A percentile compares a stretch with the other conserved stretches of the same genome.
Conservation (phyloP, 2,113 vertebrate species). For the Ailuropoda melanoleuca region DNA sequence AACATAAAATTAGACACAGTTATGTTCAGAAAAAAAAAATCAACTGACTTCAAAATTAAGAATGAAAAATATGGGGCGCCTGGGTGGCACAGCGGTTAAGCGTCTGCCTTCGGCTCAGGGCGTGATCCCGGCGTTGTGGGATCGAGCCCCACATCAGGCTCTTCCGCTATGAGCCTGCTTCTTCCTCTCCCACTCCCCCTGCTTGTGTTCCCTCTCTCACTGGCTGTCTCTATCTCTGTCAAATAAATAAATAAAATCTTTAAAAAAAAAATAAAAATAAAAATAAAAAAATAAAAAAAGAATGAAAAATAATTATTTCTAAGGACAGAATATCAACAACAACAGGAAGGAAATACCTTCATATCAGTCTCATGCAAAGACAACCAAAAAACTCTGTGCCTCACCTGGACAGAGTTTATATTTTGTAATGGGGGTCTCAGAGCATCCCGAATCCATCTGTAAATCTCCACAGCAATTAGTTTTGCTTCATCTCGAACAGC, state of each 20-base stretch:
- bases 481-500: conserved; percentile 98
- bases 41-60: conserved; percentile 36
- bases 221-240: too few relatives aligned
- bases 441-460: conserved; percentile 97
- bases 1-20: conserved; percentile 13
- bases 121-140: too few relatives aligned
- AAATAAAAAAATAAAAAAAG: background rate
- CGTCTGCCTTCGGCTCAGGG: too few relatives aligned
- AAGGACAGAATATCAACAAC: background rate
- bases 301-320: conserved; percentile 28
- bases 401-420: conserved; percentile 97
- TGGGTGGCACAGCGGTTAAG: too few relatives aligned
- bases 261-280: too few relatives aligned
- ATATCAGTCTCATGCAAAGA: conserved; percentile 27
- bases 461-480: conserved; percentile 95
- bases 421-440: conserved; percentile 93
- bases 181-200: too few relatives aligned
- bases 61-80: conserved; percentile 44
- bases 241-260: too few relatives aligned
- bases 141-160: too few relatives aligned
- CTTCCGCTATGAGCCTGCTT: too few relatives aligned
- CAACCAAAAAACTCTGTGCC: background rate
- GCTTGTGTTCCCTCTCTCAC: too few relatives aligned
- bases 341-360: background rate
- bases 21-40: conserved; percentile 9